Percentiles rank a stretch among this genome's conserved stretches.
phyloP scores from a whole-genome alignment of 2,797 vertebrate species.

The Phalloptychus januarius region DNA sequence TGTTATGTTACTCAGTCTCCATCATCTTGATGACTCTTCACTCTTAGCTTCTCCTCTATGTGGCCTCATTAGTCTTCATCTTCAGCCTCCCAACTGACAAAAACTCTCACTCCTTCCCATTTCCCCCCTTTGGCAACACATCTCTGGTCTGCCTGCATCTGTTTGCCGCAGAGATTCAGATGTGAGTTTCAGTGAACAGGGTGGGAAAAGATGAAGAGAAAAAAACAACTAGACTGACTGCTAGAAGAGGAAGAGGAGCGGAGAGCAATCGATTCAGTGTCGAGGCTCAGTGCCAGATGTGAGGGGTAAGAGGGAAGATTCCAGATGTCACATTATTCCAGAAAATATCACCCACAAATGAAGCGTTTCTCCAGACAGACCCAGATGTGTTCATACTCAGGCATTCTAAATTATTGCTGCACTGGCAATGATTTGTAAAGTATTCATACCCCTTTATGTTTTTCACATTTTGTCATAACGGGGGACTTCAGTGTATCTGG shows the following conservation, averaged over 20 bases:
- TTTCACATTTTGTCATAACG: not conserved
- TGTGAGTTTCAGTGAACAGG: slow-evolving; percentile 14
- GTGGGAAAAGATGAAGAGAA: slow-evolving; percentile 14
- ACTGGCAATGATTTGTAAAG: not conserved
- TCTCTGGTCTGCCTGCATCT: slow-evolving; percentile 13
- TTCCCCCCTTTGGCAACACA: slow-evolving; percentile 8
- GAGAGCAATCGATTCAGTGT: slow-evolving; percentile 23
- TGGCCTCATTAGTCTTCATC: slow-evolving; percentile 44
- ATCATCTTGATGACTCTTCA: slow-evolving; percentile 10
- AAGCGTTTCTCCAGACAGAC: not conserved
- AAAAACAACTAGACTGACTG: not conserved
- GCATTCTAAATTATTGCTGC: slow-evolving; percentile 17
- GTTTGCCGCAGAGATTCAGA: slow-evolving; percentile 23
- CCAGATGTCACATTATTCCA: slow-evolving; percentile 53
- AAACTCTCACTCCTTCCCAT: not conserved
- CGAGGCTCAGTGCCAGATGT: slow-evolving; percentile 32
- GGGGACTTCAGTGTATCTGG: not conserved
- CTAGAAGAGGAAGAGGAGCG: slow-evolving; percentile 14
- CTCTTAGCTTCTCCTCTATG: slow-evolving; percentile 26
- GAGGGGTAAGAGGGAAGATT: slow-evolving; percentile 9
- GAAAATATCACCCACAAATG: slow-evolving; percentile 30
- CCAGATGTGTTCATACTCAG: not conserved
- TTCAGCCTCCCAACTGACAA: not conserved
- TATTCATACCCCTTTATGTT: not conserved
- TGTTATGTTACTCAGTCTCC: slow-evolving; percentile 23